Evolutionary conservation across 2,888 invertebrate species (phyloP).

Genomic region (Galeruca laticollis): DNA sequence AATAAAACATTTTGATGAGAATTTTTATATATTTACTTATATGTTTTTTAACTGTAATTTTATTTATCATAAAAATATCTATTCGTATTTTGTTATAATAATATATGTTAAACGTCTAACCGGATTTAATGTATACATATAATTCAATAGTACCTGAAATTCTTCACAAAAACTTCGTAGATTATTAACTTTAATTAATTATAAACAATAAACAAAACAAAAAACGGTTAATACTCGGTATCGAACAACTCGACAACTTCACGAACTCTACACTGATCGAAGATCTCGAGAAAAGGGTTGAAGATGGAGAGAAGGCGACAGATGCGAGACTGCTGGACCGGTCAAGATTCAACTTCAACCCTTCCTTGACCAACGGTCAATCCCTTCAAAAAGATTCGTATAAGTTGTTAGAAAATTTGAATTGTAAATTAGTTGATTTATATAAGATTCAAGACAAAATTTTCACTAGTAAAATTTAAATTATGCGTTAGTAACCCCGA

Average conservation of each 20-base stretch:
- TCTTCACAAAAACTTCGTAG: too few species aligned
- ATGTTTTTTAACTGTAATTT: too few species aligned
- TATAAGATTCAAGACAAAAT: conserved; percentile 36
- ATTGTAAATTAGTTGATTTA: conserved; percentile 39
- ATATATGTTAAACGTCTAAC: too few species aligned
- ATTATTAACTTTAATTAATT: too few species aligned
- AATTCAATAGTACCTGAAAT: too few species aligned
- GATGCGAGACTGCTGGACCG: conserved; percentile 47
- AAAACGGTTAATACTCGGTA: neutral
- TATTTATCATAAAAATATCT: too few species aligned
- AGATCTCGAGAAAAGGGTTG: conserved; percentile 43
- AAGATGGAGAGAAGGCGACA: conserved; percentile 36
- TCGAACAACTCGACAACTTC: conserved; percentile 2
- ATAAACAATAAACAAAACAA: neutral
- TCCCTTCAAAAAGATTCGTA: conserved; percentile 28
- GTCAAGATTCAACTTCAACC: conserved; percentile 45
- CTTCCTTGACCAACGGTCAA: conserved; percentile 39
- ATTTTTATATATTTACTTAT: too few species aligned
- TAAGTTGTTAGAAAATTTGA: conserved; percentile 40
- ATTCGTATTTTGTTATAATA: too few species aligned
- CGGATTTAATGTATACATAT: too few species aligned
- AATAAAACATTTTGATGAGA: too few species aligned
- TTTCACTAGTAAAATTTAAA: conserved; percentile 33
- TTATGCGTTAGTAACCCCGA: conserved; percentile 31
- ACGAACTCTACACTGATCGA: conserved; percentile 2